Evolutionary conservation across 2,888 invertebrate genomes (phyloP).

Genomic region (Callimorpha dominula): DNA sequence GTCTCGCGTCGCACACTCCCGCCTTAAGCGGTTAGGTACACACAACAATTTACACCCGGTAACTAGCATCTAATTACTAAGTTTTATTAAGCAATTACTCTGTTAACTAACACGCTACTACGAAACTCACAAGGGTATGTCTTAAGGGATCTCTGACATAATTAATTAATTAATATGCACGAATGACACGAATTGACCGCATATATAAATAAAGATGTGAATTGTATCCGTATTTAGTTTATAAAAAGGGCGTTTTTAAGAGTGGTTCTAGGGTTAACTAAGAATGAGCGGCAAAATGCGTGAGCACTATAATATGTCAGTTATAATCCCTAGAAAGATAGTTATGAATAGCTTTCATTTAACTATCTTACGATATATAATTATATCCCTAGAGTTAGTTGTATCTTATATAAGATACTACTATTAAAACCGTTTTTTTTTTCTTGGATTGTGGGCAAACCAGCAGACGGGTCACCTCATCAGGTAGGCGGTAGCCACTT

Average conservation of each 20-base stretch:
- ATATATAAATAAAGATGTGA: not conserved
- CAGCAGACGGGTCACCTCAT: no score
- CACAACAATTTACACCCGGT: not conserved
- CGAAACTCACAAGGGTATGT: not conserved
- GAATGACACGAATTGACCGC: constrained; percentile 3
- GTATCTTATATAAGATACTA: no score
- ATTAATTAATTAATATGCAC: not conserved
- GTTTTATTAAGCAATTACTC: constrained; percentile 15
- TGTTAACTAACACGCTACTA: constrained; percentile 5
- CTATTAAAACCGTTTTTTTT: no score
- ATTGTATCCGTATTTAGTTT: not conserved
- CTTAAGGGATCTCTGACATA: constrained; percentile 1
- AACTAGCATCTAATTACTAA: constrained; percentile 6
- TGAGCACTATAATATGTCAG: no score
- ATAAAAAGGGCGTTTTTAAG: not conserved
- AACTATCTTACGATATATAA: no score
- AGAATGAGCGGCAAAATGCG: no score
- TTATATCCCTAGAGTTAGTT: no score
- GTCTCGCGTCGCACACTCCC: not conserved
- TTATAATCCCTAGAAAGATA: no score
- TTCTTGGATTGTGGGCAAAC: no score
- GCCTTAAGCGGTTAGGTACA: not conserved
- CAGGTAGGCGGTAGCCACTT: no score
- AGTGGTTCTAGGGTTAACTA: not conserved
- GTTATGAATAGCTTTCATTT: no score